Evolutionary conservation across 2,888 invertebrate genomes (phyloP).

Genomic region (Caenorhabditis auriculariae): DNA sequence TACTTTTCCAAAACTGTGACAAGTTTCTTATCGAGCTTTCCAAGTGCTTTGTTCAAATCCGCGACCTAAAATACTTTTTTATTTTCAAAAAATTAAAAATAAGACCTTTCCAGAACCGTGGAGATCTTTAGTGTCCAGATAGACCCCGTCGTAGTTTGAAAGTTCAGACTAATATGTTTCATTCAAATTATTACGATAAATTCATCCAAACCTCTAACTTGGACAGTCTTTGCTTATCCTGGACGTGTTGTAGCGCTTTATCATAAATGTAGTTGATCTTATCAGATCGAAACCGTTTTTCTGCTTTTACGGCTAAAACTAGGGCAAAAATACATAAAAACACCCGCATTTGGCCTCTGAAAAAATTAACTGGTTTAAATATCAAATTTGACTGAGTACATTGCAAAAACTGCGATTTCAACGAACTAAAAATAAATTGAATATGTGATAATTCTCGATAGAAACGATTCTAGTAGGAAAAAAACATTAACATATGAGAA

Average conservation of each 20-base stretch:
- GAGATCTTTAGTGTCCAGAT: conserved; percentile 47
- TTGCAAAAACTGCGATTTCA: no score
- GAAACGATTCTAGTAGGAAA: no score
- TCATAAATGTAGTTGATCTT: conserved; percentile 58
- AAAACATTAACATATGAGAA: no score
- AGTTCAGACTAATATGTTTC: conserved; percentile 45
- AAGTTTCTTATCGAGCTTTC: conserved; percentile 49
- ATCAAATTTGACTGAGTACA: no score
- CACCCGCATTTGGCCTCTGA: not conserved
- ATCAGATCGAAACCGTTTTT: conserved; percentile 42
- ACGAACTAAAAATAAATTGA: no score
- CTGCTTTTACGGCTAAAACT: not conserved
- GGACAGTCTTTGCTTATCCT: conserved; percentile 35
- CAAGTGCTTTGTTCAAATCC: conserved; percentile 21
- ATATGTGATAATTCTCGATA: no score
- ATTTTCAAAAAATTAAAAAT: conserved; percentile 6
- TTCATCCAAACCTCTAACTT: conserved; percentile 29
- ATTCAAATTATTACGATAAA: not conserved
- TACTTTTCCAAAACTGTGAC: conserved; percentile 48
- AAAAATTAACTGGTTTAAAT: no score
- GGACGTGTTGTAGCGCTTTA: conserved; percentile 48
- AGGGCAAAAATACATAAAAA: not conserved
- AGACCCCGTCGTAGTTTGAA: conserved; percentile 47
- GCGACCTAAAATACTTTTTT: conserved; percentile 8
- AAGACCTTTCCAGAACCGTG: conserved; percentile 11